Evolutionary conservation across 2,113 vertebrate species (phyloP), one percentile per base, ranked within the genome.

Genomic region (Puntigrus tetrazona): DNA sequence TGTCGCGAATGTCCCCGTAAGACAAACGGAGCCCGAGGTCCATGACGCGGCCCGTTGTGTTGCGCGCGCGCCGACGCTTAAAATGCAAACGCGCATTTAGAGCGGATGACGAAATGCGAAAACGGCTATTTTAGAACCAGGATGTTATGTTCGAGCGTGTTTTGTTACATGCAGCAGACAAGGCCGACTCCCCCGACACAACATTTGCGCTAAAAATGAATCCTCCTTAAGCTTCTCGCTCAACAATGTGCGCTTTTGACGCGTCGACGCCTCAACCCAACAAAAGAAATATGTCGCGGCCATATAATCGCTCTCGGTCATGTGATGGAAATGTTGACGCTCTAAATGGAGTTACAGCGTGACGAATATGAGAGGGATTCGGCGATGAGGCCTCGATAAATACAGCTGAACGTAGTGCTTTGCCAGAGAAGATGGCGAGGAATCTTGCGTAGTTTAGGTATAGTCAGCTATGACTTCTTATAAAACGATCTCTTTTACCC

Each of bases 71-170:
- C 47, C 31, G 70, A 69, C 77, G 29, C 86, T 86, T 86, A 86
- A 82, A 78, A 88, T 67, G 61, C 85, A 74, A 50, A 72, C 79
- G 89, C 87, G 88, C 83, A 90, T 89, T 90, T 88, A 91, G 87
- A 88, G 84, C 74, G 52, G 36, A 61, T 84, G 89, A 87, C 85
- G 90, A 92, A 89, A 90, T 89, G 87, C 80, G 80, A 84, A 89
- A 90, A 86, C 67, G 70, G 85, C 86, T 89, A 85, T 87, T 90
- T 91, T 78, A 81, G 85, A 87, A 47, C 47, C 16, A 67, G 73
- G 63, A 83, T 84, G 86, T 87, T 69, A 87, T 87, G 86, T 43
- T 3, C 55, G n/a, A 57, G 63, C 57, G 89, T 63, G 52, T 84
- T 90, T 86, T 86, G 87, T 90, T 90, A 88, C 90, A 85, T 79